A percentile compares a stretch with the other conserved stretches of the same genome.
Conservation (phyloP, 2,113 vertebrate species). For the Mormoops blainvillei region DNA sequence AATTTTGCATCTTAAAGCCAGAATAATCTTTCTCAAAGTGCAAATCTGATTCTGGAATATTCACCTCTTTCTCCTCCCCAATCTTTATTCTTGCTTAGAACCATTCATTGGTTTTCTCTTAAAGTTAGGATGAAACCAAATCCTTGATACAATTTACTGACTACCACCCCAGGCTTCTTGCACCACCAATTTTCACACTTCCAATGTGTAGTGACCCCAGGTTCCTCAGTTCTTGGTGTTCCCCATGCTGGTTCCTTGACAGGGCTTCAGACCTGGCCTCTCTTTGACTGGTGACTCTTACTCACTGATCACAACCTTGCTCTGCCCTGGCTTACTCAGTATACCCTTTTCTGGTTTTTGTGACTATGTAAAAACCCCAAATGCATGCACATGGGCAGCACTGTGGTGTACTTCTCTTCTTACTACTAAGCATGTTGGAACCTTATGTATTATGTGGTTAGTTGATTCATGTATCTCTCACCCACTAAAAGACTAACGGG, state of each 20-base stretch:
- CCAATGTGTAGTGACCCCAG: rapidly evolving
- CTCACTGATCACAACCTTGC: not conserved
- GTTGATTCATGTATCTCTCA: constrained; percentile 1
- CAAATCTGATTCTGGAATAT: not conserved
- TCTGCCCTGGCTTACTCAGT: not conserved
- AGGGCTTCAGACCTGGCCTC: not conserved
- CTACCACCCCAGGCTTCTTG: not conserved
- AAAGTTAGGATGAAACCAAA: not conserved
- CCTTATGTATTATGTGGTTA: not conserved
- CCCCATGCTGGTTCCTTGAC: not conserved
- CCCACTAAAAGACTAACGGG: not conserved
- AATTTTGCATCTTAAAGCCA: not conserved
- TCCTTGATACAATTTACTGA: not conserved
- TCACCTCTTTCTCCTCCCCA: rapidly evolving
- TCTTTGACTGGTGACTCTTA: not conserved
- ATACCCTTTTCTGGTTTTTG: not conserved
- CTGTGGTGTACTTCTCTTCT: not conserved
- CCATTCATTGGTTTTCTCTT: not conserved
- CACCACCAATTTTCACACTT: rapidly evolving
- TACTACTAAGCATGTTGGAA: not conserved
- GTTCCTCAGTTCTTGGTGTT: not conserved
- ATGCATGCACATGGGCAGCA: not conserved
- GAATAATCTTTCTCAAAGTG: not conserved
- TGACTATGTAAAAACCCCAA: not conserved
- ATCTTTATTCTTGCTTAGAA: not conserved